Base-by-base conservation (phyloP, 2,797 vertebrate genomes). In the Anableps anableps region DNA sequence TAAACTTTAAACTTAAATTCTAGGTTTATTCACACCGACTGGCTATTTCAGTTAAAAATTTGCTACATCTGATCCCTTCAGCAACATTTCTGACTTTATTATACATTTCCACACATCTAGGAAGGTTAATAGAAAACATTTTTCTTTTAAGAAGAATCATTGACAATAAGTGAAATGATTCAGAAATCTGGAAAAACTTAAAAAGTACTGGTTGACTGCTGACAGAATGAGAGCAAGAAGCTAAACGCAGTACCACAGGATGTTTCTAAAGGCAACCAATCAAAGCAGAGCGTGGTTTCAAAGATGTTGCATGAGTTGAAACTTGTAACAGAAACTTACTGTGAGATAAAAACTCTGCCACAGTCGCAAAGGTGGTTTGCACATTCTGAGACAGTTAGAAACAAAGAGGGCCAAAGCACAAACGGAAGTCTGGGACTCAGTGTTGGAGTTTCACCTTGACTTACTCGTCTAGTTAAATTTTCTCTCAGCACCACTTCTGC, bases 391-490 rank as follows among this genome's bases (percentile, higher is more conserved):
- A 64, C 17, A 38, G 75, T 86, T 60, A 80, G 79, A 88, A 81
- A 81, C 73, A 74, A 80, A 84, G 71, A 74, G 50, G 62, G 45
- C 74, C 72, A 72, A 19, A 66, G 79, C 1, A 0, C 45, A 79
- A 85, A 85, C 85, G 85, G 79, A 87, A 82, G 78, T 55, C 47
- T 68, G 50, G 48, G 75, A 83, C 82, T 77, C 16, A 47, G 72
- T 60, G 75, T 81, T 83, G 82, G 80, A 86, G 86, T 91, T 88
- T 91, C 80, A 86, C 84, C 86, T 88, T 88, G 77, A 81, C 79
- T 87, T 88, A 86, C 83, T 78, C 82, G 45, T 87, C 76, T 83
- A 72, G 86, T 88, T 87, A 77, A 80, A 85, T 79, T 81, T 88
- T 81, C 80, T 83, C 79, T 85, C 76, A 78, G 81, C 81, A 82